These are phyloP conservation scores for Manduca sexta DNA, from an alignment of 1,140 invertebrate genomes.

Conservation along the genomic window DNA sequence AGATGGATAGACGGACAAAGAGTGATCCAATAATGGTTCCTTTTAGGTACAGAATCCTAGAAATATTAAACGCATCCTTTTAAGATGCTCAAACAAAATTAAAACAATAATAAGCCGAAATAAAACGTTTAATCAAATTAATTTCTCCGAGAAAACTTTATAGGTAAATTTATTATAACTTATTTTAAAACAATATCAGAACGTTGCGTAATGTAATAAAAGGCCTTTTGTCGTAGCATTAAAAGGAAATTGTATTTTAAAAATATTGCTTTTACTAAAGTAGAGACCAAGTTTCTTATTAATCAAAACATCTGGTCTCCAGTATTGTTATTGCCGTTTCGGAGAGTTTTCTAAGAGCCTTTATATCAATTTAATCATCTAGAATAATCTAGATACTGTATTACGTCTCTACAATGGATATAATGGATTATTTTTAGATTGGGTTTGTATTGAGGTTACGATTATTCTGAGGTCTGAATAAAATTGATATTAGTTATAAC, in stretches of 20 bases:
- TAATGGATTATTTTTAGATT: too few species aligned
- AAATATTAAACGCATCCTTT: too few species aligned
- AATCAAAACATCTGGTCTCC: conserved; percentile 1
- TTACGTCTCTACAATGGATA: too few species aligned
- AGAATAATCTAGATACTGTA: too few species aligned
- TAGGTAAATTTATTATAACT: conserved; percentile 6
- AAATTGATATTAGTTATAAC: too few species aligned
- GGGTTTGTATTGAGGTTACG: too few species aligned
- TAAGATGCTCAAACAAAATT: too few species aligned
- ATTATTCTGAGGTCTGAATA: too few species aligned
- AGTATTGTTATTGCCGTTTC: background rate
- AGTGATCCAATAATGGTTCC: too few species aligned
- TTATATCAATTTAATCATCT: background rate
- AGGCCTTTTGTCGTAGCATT: conserved; percentile 10
- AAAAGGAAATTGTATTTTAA: conserved; percentile 19
- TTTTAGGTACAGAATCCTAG: too few species aligned
- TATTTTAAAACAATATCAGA: conserved; percentile 14
- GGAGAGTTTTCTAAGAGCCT: background rate
- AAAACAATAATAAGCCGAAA: background rate
- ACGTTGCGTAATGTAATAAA: conserved; percentile 9
- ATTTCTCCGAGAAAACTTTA: background rate
- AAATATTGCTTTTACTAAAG: conserved; percentile 15
- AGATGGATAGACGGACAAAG: too few species aligned
- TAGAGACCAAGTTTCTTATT: background rate
- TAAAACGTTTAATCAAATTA: background rate